Evolutionary conservation across 2,888 invertebrate genomes (phyloP).

Genomic region (Tetragonula carbonaria): DNA sequence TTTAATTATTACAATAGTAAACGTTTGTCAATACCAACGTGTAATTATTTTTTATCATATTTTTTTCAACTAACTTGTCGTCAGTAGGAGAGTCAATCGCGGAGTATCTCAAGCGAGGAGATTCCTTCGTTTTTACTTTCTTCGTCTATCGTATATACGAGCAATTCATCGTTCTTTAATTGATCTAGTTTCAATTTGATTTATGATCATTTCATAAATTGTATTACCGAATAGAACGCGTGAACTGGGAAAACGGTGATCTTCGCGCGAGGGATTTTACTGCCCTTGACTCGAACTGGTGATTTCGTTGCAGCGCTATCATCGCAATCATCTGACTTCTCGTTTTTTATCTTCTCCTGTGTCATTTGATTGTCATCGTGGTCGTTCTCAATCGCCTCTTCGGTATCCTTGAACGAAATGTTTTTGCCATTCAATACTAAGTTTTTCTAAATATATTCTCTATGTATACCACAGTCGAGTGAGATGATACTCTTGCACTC

Average conservation of each 20-base stretch:
- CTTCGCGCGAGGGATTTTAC: conserved; percentile 65
- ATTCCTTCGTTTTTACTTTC: conserved; percentile 14
- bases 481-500: too few relatives aligned
- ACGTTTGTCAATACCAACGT: not conserved
- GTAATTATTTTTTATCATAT: conserved; percentile 3
- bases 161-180: not conserved
- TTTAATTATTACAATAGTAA: not conserved
- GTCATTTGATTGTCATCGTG: not conserved
- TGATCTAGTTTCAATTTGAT: too few relatives aligned
- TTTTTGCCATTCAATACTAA: not conserved
- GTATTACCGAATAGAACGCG: conserved; percentile 29
- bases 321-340: not conserved
- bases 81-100: not conserved
- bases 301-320: conserved; percentile 4
- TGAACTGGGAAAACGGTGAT: conserved; percentile 9
- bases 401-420: conserved; percentile 11
- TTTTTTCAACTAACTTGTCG: conserved; percentile 41
- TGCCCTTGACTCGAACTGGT: conserved; percentile 33
- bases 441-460: not conserved
- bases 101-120: not conserved
- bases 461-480: not conserved
- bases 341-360: not conserved
- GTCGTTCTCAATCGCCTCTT: not conserved
- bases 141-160: not conserved
- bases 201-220: not conserved